These are phyloP conservation scores for Sphaerodactylus townsendi DNA, from an alignment of 2,113 vertebrate genomes.

Conservation along the genomic window DNA sequence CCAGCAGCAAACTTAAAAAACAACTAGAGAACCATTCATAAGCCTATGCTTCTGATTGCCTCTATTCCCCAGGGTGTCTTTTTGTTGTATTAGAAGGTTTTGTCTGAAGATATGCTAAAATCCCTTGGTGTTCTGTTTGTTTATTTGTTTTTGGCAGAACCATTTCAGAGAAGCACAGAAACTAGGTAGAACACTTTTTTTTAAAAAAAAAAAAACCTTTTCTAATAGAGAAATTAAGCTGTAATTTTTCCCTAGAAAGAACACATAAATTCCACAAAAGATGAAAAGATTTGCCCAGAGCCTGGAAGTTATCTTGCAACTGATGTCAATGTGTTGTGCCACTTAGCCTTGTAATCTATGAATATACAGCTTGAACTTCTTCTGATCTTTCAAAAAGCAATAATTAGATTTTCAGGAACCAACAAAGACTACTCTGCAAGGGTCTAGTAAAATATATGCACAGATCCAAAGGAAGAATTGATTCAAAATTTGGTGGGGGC, in stretches of 20 bases:
- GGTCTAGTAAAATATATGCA: neutral
- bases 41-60: slow-evolving; percentile 6
- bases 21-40: neutral
- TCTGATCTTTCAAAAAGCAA: neutral
- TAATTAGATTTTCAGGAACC: neutral
- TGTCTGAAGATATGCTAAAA: slow-evolving; percentile 2
- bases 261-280: neutral
- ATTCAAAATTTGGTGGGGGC: too few relatives aligned
- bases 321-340: neutral
- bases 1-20: neutral
- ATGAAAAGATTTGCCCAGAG: neutral
- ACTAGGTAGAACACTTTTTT: neutral
- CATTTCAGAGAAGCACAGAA: slow-evolving; percentile 23
- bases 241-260: neutral
- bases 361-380: slow-evolving; percentile 13
- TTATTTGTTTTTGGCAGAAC: neutral
- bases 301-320: slow-evolving; percentile 11
- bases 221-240: neutral
- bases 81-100: slow-evolving; percentile 4
- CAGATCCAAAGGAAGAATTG: neutral
- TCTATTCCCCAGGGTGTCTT: neutral
- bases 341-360: neutral
- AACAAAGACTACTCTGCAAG: neutral
- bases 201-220: too few relatives aligned
- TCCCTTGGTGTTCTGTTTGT: neutral